A percentile compares a stretch with the other conserved stretches of the same genome.
Evolutionary conservation across 1,140 invertebrate species (phyloP).

Genomic region (Gryllus bimaculatus): DNA sequence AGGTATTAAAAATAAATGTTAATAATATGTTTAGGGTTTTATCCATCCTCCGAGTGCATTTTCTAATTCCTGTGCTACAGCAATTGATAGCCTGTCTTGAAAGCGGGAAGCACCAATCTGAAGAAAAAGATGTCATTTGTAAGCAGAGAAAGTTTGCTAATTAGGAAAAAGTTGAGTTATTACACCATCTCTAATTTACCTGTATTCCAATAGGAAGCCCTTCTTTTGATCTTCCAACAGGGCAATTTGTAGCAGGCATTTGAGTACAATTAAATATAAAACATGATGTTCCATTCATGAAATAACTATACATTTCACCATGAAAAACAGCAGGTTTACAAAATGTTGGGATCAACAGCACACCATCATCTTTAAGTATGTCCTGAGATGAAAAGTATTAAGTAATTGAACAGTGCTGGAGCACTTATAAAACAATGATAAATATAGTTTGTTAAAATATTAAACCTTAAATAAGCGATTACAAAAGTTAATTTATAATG

Average conservation of each 20-base stretch:
- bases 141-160: not conserved
- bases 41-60: slow-evolving; percentile 71
- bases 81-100: slow-evolving; percentile 64
- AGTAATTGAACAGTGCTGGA: no score
- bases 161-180: no score
- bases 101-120: slow-evolving; percentile 48
- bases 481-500: no score
- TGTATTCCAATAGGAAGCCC: slow-evolving; percentile 67
- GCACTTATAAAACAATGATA: no score
- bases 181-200: slow-evolving; percentile 30
- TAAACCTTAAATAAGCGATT: no score
- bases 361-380: slow-evolving; percentile 49
- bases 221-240: slow-evolving; percentile 48
- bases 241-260: slow-evolving; percentile 65
- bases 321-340: slow-evolving; percentile 52
- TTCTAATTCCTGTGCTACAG: slow-evolving; percentile 65
- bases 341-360: slow-evolving; percentile 66
- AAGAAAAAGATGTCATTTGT: slow-evolving; percentile 16
- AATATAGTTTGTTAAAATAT: no score
- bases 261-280: slow-evolving; percentile 64
- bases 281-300: slow-evolving; percentile 54
- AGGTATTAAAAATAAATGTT: not conserved
- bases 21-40: slow-evolving; percentile 23
- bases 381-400: slow-evolving; percentile 31
- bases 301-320: slow-evolving; percentile 44